These are phyloP conservation scores for Ceratoteleas bidentatus DNA, from an alignment of 1,140 invertebrate genomes.

Conservation along the genomic window DNA sequence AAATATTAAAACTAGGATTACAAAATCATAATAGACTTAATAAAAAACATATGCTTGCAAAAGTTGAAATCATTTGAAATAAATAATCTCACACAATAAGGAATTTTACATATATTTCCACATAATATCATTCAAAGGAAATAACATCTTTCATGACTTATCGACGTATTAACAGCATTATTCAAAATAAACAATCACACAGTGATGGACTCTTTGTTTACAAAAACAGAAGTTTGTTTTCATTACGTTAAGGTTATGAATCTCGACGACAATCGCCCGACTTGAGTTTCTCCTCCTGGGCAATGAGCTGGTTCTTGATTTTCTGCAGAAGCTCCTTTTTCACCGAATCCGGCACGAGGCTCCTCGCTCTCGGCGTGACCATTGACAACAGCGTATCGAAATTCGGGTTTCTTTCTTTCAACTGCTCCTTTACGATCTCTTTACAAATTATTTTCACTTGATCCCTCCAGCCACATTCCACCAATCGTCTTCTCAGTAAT, in stretches of 20 bases:
- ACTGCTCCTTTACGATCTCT: conserved; percentile 89
- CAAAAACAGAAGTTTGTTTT: too few species aligned
- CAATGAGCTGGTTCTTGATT: conserved; percentile 46
- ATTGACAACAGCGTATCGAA: conserved; percentile 90
- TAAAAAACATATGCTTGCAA: too few species aligned
- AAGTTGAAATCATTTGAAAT: too few species aligned
- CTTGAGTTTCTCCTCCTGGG: conserved; percentile 50
- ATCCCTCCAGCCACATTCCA: conserved; percentile 95
- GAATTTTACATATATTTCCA: too few species aligned
- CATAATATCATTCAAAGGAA: too few species aligned
- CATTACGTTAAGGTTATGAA: not conserved
- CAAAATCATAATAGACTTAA: too few species aligned
- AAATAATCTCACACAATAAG: too few species aligned
- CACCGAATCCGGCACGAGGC: conserved; percentile 92
- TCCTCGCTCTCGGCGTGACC: conserved; percentile 91
- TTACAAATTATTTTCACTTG: conserved; percentile 92
- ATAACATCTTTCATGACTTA: too few species aligned
- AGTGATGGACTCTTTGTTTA: too few species aligned
- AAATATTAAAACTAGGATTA: too few species aligned
- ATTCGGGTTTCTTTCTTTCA: conserved; percentile 85
- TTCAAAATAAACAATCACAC: too few species aligned
- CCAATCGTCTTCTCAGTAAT: conserved; percentile 88
- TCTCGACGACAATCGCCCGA: not conserved
- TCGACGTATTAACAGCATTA: too few species aligned
- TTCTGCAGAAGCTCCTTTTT: conserved; percentile 88